Base-by-base conservation (phyloP, 2,113 vertebrate genomes). In the Penelope pileata region DNA sequence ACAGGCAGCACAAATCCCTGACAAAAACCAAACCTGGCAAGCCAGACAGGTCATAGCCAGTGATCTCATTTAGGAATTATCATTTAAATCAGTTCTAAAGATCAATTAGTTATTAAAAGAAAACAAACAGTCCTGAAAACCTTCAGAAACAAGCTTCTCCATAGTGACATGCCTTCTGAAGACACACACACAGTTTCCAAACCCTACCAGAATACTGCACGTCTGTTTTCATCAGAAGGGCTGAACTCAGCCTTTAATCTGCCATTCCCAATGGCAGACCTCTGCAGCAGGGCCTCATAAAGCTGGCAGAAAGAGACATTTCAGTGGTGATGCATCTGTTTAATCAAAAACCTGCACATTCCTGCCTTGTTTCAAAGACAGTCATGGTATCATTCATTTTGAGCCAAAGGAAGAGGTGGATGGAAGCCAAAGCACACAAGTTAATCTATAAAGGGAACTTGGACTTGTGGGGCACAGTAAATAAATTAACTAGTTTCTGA, bases 291-390 rank as follows among this genome's bases (percentile, higher is more conserved):
- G 85, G 98, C 97, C 78, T 82, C 78, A 58, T 2, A 98, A 97
- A 97, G 95, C 97, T 84, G 94, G 72, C 97, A 96, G 96, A 86
- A 75, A 96, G 96, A 97, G 96, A 97, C 91, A 97, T 97, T 98
- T 98, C 96, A 97, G 95, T 86, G 95, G 82, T 88, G 97, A 96
- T 95, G 96, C 87, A 97, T 95, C 96, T 94, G 86, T 95, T 96
- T 88, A 91, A 98, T 97, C 91, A 97, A 97, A 96, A 97, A 90
- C 76, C 96, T 53, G 97, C 95, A 92, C 98, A 98, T 98, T 98
- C 98, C 97, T 93, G 88, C 91, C 97, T 97, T 96, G 94, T 98
- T 98, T 98, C 98, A 98, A 97, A 94, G 97, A 97, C 96, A 96
- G 94, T 92, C 90, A 74, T 91, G 96, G 96, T 92, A 96, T 96